Evolutionary conservation across 1,140 invertebrate species (phyloP), one percentile per base, ranked within the genome.

Genomic region (Carcinoscorpius rotundicauda): DNA sequence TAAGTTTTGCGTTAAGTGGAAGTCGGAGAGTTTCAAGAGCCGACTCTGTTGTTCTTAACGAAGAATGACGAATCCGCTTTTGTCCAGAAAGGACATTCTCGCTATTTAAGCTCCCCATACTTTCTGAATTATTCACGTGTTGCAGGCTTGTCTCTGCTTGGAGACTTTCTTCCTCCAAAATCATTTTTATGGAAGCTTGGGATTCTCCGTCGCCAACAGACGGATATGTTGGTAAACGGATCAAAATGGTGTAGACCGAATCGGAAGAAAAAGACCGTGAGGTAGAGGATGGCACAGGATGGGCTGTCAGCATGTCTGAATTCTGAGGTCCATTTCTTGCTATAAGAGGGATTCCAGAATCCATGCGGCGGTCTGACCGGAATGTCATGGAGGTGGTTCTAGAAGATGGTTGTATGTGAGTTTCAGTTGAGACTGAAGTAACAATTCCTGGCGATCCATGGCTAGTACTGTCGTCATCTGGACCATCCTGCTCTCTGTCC

Each of bases 171-270:
- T 72, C 71, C 57, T 89, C 88, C 58, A 87, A 84, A 71, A 89
- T 90, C 89, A 92, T 92, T 75, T 89, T 90, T 73, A 93, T 92
- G 58, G 87, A 90, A 52, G 88, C 85, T 56, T 73, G 73, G 11
- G 60, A 62, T 57, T 69, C 69, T 3, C 77, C 79, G 68, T 80
- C 71, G 73, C 81, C 80, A 29, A 57, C 11, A 2, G 60, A 59
- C 6, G 65, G 63, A 52, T 83, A 81, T 6, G 76, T 63, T 3
- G 91, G 91, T 68, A 96, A 78, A 70, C 86, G 82, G 69, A 96
- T 97, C 64, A 97, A 76, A 73, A 96, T 95, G 61, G 92, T 96
- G 80, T 95, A 96, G 5, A 96, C 76, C 4, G 76, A 76, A 64
- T 79, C 78, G 58, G 74, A 71, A 10, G 71, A 68, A 51, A 66